Evolutionary conservation across 2,797 vertebrate genomes (phyloP).

Genomic region (Coracias cyanogaster): DNA sequence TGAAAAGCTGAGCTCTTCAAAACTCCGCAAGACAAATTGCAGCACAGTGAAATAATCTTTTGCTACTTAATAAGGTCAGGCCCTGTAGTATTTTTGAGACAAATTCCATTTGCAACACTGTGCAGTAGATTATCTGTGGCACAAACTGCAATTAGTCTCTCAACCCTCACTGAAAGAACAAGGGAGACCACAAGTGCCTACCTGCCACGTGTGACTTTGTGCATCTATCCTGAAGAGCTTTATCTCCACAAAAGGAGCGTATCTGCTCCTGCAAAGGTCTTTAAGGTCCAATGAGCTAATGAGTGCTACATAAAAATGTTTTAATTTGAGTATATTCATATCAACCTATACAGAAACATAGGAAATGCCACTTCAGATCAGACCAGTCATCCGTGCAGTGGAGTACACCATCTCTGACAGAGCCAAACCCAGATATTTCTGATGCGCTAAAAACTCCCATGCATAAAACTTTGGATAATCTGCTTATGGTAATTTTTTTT

Average conservation of each 20-base stretch:
- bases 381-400: not conserved
- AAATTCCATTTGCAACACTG: not conserved
- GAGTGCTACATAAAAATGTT: not conserved
- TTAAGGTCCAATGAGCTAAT: not conserved
- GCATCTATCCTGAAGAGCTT: not conserved
- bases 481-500: not conserved
- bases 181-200: not conserved
- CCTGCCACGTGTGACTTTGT: not conserved
- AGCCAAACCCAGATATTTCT: not conserved
- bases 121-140: not conserved
- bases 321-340: not conserved
- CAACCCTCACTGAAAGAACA: not conserved
- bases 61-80: slow-evolving; percentile 20
- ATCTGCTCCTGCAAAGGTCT: not conserved
- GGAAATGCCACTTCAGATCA: slow-evolving; percentile 20
- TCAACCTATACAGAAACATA: not conserved
- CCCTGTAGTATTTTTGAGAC: slow-evolving; percentile 1
- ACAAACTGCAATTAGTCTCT: slow-evolving; percentile 2
- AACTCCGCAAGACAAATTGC: not conserved
- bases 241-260: not conserved
- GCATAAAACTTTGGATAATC: not conserved
- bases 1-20: slow-evolving; percentile 14
- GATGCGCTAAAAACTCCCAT: not conserved
- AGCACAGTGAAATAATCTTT: not conserved
- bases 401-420: not conserved